Base-by-base conservation (phyloP, 2,797 vertebrate genomes). In the Artibeus lituratus region DNA sequence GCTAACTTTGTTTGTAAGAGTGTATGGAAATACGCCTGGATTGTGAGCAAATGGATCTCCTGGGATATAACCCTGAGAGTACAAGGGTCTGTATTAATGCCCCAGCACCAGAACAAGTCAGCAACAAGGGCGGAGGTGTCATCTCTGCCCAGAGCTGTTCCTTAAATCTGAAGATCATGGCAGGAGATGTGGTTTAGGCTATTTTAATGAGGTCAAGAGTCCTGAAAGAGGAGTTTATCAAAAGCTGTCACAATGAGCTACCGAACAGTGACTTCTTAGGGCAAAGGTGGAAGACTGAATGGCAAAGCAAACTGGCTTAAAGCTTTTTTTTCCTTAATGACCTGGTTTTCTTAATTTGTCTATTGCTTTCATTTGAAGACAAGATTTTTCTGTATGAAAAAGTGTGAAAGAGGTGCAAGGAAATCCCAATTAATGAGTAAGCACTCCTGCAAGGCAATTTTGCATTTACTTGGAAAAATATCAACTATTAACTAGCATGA, bases 31-130 rank as follows among this genome's bases (percentile, higher is more conserved):
- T 86, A 78, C 49, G 85, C 35, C 19, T 93, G 35, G 87, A 80
- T 90, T 76, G 37, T 55, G 22, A 53, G 32, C 89, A 92, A 96
- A 95, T 94, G 86, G 83, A 59, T 59, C 91, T 95, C 91, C 49
- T 74, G 94, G 76, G 91, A 92, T 51, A 21, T 55, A 59, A 94
- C 72, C 70, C 57, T 92, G 65, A 35, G 53, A 70, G 87, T 90
- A 10, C 51, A 76, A 88, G 47, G 69, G 72, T 95, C 47, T 3
- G 1, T 83, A 62, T 73, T 78, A 87, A 76, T 84, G 22, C 51
- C 59, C 26, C 53, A 22, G 49, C 59, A 39, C 57, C 76, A 57
- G 78, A 90, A 96, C 82, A 67, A 14, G 19, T 89, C 87, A 69
- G 22, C 86, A 49, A 91, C 51, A 91, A 86, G 44, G n/a, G 3